Conservation (phyloP, 2,888 invertebrate species). For the Reticulitermes lucifugus region DNA sequence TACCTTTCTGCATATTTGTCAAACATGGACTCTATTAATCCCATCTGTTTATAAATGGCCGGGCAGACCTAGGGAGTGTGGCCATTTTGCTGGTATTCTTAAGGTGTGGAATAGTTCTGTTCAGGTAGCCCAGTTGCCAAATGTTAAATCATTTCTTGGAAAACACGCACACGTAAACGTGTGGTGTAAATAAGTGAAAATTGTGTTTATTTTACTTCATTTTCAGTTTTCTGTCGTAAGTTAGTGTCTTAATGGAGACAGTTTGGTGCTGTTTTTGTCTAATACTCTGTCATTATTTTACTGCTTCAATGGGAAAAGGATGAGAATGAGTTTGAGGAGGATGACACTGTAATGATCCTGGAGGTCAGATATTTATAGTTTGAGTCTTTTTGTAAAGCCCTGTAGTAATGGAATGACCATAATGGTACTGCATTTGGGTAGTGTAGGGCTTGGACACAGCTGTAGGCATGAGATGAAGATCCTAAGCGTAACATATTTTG, state of each 20-base stretch:
- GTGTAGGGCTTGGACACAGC: constrained; percentile 4
- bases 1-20: too few species aligned
- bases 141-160: too few species aligned
- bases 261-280: background rate
- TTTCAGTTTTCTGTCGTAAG: background rate
- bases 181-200: too few species aligned
- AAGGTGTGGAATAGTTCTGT: too few species aligned
- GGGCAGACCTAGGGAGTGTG: too few species aligned
- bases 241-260: background rate
- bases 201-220: too few species aligned
- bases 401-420: background rate
- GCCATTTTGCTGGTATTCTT: too few species aligned
- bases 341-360: constrained; percentile 61
- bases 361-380: constrained; percentile 61
- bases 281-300: constrained; percentile 9
- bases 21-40: too few species aligned
- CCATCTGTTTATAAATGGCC: too few species aligned
- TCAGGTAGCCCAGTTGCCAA: too few species aligned
- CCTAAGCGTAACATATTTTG: background rate
- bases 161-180: too few species aligned
- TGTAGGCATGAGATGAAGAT: background rate
- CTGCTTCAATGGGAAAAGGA: constrained; percentile 53
- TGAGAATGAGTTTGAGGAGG: constrained; percentile 62
- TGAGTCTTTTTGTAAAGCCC: background rate
- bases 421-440: background rate